Evolutionary conservation across 2,888 invertebrate species (phyloP), one percentile per base, ranked within the genome.

Genomic region (Arrhopalites spinosus): DNA sequence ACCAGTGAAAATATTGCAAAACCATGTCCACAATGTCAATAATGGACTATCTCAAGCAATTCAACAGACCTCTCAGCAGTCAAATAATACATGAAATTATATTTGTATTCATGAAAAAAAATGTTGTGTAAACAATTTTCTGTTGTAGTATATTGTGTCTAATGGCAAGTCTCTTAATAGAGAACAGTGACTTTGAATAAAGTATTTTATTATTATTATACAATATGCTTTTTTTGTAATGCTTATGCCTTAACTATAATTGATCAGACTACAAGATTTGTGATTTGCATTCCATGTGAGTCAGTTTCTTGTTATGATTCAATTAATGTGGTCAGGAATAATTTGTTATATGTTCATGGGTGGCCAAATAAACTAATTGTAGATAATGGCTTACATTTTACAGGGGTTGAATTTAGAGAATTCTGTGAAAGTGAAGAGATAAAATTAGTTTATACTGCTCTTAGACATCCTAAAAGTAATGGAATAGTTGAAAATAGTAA

Each of bases 401-500:
- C 25, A 15, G n/a, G 64, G 7, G 13, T 11, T 7, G 25, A 47
- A 13, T 64, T 73, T 43, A 17, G 11, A 13, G 25, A 23, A 17
- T 73, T 73, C n/a, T 64, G 63, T 25, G 17, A 7, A 15, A 20
- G 17, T 7, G 2, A 64, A 3, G 13, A 23, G 2, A 64, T 73
- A 27, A n/a, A 45, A 1, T 64, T 20, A 2, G 45, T 25, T 23
- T 45, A 8, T 1, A 47, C 30, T 13, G 17, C 50, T 7, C 47
- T 27, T 25, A 8, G 61, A 27, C 47, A 50, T 27, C 73, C 73
- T 36, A 63, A 73, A 25, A 36, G 56, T 15, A 72, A 72, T 56
- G 72, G 72, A 17, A 43, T 8, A 2, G 53, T 27, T 15, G 70
- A 70, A 53, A 47, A 53, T 20, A n/a, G 3, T 2, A 70, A 53